A percentile compares a stretch with the other conserved stretches of the same genome.
Conservation (phyloP, 2,113 vertebrate species). For the Crotophaga sulcirostris region DNA sequence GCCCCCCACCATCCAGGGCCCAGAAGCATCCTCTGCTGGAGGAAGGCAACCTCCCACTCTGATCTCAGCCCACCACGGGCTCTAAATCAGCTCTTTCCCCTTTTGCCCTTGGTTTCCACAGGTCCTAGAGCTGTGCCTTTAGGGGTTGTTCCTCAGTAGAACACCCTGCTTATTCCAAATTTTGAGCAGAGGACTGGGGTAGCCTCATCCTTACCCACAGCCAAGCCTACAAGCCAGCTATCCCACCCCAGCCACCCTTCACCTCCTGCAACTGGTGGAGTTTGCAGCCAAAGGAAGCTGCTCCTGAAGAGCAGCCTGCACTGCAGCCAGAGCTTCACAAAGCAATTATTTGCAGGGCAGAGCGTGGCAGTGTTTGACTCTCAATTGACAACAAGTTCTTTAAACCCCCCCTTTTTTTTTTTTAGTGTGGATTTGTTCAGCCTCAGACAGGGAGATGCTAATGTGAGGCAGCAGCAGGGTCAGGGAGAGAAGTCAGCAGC, state of each 20-base stretch:
- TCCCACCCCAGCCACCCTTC: background rate
- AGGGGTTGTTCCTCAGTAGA: background rate
- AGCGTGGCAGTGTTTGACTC: background rate
- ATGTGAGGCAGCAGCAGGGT: constrained; percentile 20
- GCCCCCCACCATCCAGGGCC: background rate
- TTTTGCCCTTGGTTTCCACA: background rate
- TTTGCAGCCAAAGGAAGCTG: background rate
- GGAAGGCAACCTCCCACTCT: background rate
- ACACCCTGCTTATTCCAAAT: background rate
- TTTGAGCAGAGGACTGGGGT: background rate
- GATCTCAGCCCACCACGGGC: background rate
- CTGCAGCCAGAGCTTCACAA: background rate
- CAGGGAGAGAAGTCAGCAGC: background rate
- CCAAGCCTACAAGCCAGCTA: background rate
- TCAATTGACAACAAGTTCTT: background rate
- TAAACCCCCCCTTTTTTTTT: background rate
- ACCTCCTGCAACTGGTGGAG: background rate
- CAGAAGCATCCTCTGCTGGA: background rate
- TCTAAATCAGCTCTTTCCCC: background rate
- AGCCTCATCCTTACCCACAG: background rate
- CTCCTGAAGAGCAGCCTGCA: accelerated
- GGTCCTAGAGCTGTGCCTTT: background rate
- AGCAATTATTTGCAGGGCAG: constrained; percentile 18
- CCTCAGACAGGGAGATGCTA: constrained; percentile 1
- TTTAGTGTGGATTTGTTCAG: constrained; percentile 21